phyloP scores from a whole-genome alignment of 2,888 invertebrate genomes.

The Apocheima hispidaria region DNA sequence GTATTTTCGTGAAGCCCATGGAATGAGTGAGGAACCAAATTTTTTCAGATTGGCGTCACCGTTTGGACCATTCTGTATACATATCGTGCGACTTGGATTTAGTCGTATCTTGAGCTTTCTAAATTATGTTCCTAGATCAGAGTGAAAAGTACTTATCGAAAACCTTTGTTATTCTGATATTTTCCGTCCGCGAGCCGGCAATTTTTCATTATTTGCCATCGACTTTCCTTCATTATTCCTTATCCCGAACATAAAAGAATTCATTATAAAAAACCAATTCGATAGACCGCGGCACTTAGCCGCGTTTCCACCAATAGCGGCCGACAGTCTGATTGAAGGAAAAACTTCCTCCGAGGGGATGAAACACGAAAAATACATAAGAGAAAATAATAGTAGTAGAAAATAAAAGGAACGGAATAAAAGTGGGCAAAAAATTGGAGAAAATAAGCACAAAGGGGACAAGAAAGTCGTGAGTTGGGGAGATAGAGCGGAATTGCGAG shows the following conservation, averaged over 20 bases:
- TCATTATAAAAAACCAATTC: conserved; percentile 80
- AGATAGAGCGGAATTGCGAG: conserved; percentile 85
- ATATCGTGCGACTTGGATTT: neutral
- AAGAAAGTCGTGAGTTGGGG: conserved; percentile 77
- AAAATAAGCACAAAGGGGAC: conserved; percentile 85
- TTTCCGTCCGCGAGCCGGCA: conserved; percentile 20
- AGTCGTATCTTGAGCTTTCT: neutral
- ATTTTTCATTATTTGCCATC: conserved; percentile 37
- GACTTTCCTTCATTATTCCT: conserved; percentile 65
- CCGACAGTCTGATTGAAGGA: conserved; percentile 77
- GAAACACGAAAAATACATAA: conserved; percentile 84
- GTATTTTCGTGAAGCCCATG: too few relatives aligned
- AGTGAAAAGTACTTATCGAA: conserved; percentile 4
- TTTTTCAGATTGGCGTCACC: too few relatives aligned
- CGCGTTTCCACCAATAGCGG: conserved; percentile 80
- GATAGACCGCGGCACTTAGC: conserved; percentile 71
- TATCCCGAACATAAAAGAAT: conserved; percentile 74
- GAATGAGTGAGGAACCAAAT: too few relatives aligned
- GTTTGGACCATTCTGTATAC: too few relatives aligned
- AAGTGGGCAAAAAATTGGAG: conserved; percentile 82
- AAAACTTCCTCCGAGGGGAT: conserved; percentile 70
- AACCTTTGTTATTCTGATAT: conserved; percentile 27
- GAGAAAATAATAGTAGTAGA: conserved; percentile 83
- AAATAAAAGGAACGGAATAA: conserved; percentile 81
- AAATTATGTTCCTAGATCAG: conserved; percentile 1